Percentiles rank a stretch among this genome's conserved stretches.
Conservation (phyloP, 2,888 invertebrate species). For the Drosophila mayaguana region DNA sequence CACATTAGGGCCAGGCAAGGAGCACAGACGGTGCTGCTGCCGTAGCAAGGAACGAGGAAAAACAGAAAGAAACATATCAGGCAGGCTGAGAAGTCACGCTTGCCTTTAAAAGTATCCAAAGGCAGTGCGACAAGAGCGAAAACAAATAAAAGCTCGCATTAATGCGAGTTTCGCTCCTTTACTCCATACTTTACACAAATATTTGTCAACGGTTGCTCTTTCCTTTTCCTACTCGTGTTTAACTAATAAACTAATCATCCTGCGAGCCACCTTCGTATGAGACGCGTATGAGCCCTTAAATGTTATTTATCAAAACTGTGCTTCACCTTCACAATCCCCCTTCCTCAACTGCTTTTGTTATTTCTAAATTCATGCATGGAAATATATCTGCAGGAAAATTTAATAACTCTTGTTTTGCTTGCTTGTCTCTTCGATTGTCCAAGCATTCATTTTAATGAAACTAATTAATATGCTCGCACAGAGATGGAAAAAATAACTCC, state of each 20-base stretch:
- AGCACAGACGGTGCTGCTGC: conserved; percentile 12
- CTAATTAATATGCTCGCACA: neutral
- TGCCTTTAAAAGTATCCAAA: conserved; percentile 9
- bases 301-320: neutral
- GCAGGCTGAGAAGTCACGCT: conserved; percentile 3
- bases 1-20: conserved; percentile 33
- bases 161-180: conserved; percentile 3
- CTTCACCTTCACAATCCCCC: neutral
- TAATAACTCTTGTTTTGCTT: neutral
- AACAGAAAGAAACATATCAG: conserved; percentile 18
- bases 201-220: conserved; percentile 7
- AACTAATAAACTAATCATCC: neutral
- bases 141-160: conserved; percentile 6
- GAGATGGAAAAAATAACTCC: neutral
- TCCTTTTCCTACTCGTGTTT: neutral
- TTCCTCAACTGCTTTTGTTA: too few relatives aligned
- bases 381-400: neutral
- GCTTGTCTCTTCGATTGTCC: neutral
- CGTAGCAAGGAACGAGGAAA: neutral
- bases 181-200: neutral
- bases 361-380: neutral
- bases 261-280: too few relatives aligned
- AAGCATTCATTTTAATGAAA: neutral
- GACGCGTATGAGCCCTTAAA: neutral
- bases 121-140: conserved; percentile 9